Evolutionary conservation across 2,888 invertebrate genomes (phyloP).

Genomic region (Anorthoa munda): DNA sequence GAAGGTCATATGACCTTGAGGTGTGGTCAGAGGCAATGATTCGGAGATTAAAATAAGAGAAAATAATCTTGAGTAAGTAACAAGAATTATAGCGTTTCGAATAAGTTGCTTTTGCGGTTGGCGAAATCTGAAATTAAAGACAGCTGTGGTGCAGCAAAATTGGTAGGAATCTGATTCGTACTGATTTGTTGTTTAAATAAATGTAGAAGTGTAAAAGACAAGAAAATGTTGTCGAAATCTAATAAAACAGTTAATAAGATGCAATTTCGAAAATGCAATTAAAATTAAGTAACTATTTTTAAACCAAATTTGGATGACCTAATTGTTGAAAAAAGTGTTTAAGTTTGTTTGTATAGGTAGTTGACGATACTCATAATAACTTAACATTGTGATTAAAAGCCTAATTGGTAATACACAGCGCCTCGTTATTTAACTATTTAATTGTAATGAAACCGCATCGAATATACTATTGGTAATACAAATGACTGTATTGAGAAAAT

Average conservation of each 20-base stretch:
- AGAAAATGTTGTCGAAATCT: not conserved
- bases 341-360: no score
- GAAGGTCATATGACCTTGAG: slow-evolving; percentile 46
- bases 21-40: slow-evolving; percentile 42
- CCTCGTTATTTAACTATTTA: not conserved
- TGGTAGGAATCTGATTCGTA: not conserved
- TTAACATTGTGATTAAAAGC: not conserved
- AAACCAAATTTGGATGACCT: not conserved
- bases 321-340: not conserved
- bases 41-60: slow-evolving; percentile 35
- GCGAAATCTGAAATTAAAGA: slow-evolving; percentile 4
- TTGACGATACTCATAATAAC: not conserved
- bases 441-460: slow-evolving; percentile 1
- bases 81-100: slow-evolving; percentile 16
- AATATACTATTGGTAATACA: not conserved
- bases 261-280: not conserved
- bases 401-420: not conserved
- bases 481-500: not conserved
- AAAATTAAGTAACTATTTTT: not conserved
- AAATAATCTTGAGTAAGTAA: slow-evolving; percentile 25
- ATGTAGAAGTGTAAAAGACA: not conserved
- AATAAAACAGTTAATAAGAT: not conserved
- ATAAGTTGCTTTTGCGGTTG: slow-evolving; percentile 14
- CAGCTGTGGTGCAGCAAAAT: not conserved
- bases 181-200: not conserved